These are phyloP conservation scores for Caenorhabditis auriculariae DNA, from an alignment of 2,888 invertebrate species.

Conservation along the genomic window DNA sequence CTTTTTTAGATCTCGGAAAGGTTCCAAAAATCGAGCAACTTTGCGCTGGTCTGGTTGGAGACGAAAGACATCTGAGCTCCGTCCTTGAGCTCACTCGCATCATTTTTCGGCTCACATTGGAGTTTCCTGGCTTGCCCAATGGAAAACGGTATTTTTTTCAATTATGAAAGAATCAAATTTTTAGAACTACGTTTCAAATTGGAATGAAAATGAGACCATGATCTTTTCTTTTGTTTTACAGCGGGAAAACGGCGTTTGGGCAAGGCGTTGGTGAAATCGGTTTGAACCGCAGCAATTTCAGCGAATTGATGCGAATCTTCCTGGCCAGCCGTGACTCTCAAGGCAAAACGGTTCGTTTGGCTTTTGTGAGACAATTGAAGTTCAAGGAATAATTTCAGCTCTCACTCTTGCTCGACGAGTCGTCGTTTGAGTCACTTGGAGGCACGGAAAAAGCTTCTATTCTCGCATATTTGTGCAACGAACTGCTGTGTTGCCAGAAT, in stretches of 20 bases:
- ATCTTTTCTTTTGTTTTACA: not conserved
- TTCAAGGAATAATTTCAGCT: conserved; percentile 48
- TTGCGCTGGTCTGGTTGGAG: conserved; percentile 64
- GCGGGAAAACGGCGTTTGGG: conserved; percentile 76
- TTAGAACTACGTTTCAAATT: too few relatives aligned
- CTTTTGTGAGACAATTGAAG: not conserved
- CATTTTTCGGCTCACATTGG: conserved; percentile 64
- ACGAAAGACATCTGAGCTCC: conserved; percentile 21
- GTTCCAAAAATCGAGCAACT: conserved; percentile 77
- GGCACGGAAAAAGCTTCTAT: conserved; percentile 85
- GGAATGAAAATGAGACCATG: not conserved
- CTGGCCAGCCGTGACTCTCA: conserved; percentile 18
- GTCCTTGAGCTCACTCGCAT: conserved; percentile 53
- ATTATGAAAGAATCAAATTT: not conserved
- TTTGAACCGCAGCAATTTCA: conserved; percentile 85
- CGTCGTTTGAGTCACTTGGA: conserved; percentile 82
- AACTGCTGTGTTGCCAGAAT: conserved; percentile 84
- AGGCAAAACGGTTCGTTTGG: conserved; percentile 14
- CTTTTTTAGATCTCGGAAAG: conserved; percentile 77
- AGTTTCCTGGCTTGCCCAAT: conserved; percentile 65
- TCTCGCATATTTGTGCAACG: conserved; percentile 88
- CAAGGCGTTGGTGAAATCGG: conserved; percentile 82
- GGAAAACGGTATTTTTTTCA: conserved; percentile 11
- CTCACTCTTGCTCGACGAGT: conserved; percentile 78
- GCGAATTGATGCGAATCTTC: conserved; percentile 77